Evolutionary conservation across 2,888 invertebrate species (phyloP), one percentile per base, ranked within the genome.

Genomic region (Oxytorus armatus): DNA sequence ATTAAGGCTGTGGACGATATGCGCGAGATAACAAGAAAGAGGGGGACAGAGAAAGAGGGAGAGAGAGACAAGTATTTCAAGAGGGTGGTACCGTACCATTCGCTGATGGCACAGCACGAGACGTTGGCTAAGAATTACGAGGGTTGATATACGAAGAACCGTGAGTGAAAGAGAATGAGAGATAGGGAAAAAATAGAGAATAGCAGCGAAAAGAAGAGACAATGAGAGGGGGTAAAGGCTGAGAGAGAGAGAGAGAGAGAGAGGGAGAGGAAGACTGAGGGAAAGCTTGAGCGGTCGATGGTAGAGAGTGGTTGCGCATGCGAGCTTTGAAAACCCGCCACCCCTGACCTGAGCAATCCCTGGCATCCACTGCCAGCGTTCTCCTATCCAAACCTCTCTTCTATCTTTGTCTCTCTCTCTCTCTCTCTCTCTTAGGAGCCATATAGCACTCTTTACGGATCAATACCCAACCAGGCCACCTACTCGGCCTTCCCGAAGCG

Each of bases 401-500:
- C 1, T 63, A 7, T 78, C 76, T 83, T 66, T 63, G 57, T 82
- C 51, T 53, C 57, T 51, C 59, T 36, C 33, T 29, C 16, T 59
- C 68, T 68, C 82, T 82, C 85, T 29, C 25, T 44, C 69, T 16
- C 18, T 11, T 18, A 55, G 25, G 55, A 57, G 44, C 68, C 53
- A 57, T 36, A 16, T 47, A 70, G 25, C 85, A 84, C 85, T 82
- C 86, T 79, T 87, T 81, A 84, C 86, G 90, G 91, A 91, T 91
- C 91, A 90, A 91, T 91, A 91, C 90, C 85, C 89, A 91, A 90
- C 90, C 89, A 90, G 91, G 90, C 89, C 91, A 91, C 86, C 79
- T 49, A 81, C 65, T 77, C 79, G 53, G 73, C 66, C 68, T 76
- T 65, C 61, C 61, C 61, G 39, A 57, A 73, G 77, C 70, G 55